Conservation (phyloP, 2,888 invertebrate species). For the Eupsilia transversa region DNA sequence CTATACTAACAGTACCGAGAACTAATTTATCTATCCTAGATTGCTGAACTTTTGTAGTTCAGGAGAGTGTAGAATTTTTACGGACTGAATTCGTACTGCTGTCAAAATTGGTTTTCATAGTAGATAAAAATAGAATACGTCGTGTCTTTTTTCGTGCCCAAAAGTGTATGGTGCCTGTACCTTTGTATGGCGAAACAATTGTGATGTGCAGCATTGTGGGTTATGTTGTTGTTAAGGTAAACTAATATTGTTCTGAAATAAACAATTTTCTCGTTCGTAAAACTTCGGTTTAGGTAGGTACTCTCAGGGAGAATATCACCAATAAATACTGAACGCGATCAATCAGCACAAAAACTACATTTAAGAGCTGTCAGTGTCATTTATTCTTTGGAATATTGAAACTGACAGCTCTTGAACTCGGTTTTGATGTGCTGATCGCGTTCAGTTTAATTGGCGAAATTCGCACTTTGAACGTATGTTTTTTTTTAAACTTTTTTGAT, state of each 20-base stretch:
- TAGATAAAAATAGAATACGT: constrained; percentile 3
- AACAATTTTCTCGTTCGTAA: background rate
- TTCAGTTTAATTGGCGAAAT: no score
- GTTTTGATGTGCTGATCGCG: no score
- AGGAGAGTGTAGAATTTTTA: constrained; percentile 9
- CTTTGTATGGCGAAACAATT: background rate
- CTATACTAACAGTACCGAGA: background rate
- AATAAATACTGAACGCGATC: no score
- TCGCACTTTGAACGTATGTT: no score
- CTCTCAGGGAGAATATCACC: no score
- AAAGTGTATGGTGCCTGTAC: background rate
- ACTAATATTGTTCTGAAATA: background rate
- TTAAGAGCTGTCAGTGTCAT: no score
- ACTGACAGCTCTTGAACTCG: no score
- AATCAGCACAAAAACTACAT: no score
- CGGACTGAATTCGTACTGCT: background rate
- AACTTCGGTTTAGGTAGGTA: background rate
- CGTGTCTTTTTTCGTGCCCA: background rate
- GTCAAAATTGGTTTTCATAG: constrained; percentile 22
- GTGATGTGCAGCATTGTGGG: background rate
- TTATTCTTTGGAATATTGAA: no score
- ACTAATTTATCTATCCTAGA: constrained; percentile 3
- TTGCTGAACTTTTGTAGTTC: constrained; percentile 30
- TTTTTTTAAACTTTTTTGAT: no score
- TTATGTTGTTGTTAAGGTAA: background rate